Evolutionary conservation across 2,888 invertebrate genomes (phyloP), one percentile per base, ranked within the genome.

Genomic region (Calliphora vomitoria): DNA sequence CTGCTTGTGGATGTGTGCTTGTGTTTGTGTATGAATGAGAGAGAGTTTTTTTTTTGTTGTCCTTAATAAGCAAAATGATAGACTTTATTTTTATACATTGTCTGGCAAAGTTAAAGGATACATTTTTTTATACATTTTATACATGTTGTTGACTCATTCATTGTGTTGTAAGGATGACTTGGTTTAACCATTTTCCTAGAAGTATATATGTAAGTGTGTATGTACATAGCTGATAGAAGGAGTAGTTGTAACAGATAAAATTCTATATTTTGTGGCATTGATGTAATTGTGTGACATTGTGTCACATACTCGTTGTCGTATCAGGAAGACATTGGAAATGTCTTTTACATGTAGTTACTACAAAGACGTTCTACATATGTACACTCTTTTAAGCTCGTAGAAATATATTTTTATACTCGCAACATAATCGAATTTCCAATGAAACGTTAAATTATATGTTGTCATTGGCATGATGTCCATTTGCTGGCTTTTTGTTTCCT

Each of bases 381-480:
- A 44, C 35, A 44, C 58, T 58, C 44, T 58, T 79, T 31, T 31
- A 25, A 55, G 38, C 20, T 53, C 53, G 8, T 35, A 69, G 11
- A 58, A 47, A 58, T 68, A 91, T 90, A 90, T 91, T 91, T 92
- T 90, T 91, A 91, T 91, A 89, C 89, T 83, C 41, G 53, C 35
- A 84, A 74, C 84, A 72, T 91, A 92, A 92, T 92, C 91, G 92
- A 92, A 92, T 91, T 92, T 90, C 90, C 91, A 91, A 90, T 92
- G 91, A 91, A 92, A 92, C 90, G 92, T 92, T 91, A 92, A 92
- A 92, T 92, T 91, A 90, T 90, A 90, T 89, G 88, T 79, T 83
- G 83, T 76, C 83, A 76, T 76, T 69, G 66, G 10, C 66, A 69
- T 80, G 80, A 83, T 81, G 82, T 38, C 58, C 82, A 79, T 72